Conservation (phyloP, 2,797 vertebrate species). For the Scyliorhinus canicula region DNA sequence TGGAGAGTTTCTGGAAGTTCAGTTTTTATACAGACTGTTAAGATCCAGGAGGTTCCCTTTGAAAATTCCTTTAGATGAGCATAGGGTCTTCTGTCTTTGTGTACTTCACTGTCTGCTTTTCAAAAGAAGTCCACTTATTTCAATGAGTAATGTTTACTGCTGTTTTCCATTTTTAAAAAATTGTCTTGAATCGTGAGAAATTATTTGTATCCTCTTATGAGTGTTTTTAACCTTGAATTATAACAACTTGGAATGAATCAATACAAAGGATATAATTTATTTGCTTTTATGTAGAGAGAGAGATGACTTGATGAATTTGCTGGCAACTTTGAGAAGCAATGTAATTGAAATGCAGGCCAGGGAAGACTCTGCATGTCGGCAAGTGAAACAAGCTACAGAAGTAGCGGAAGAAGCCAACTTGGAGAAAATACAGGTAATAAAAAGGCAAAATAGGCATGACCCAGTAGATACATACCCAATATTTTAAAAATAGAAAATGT, state of each 20-base stretch:
- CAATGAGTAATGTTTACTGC: background rate
- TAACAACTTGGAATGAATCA: background rate
- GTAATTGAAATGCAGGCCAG: slow-evolving; percentile 70
- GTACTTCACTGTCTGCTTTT: background rate
- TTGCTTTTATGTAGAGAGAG: slow-evolving; percentile 68
- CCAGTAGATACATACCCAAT: background rate
- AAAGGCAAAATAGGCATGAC: too few relatives aligned
- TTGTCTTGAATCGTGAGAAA: background rate
- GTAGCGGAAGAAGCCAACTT: slow-evolving; percentile 84
- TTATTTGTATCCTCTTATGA: background rate
- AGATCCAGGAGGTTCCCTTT: background rate
- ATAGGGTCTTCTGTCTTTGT: background rate
- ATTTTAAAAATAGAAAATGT: background rate
- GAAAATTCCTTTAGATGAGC: background rate
- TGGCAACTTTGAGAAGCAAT: slow-evolving; percentile 62
- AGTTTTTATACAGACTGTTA: background rate
- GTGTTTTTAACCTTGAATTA: background rate
- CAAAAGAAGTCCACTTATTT: background rate
- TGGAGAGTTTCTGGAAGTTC: background rate
- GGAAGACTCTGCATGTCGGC: slow-evolving; percentile 73
- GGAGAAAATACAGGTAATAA: slow-evolving; percentile 70
- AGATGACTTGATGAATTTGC: slow-evolving; percentile 73
- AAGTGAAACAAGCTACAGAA: slow-evolving; percentile 79
- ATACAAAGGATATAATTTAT: background rate
- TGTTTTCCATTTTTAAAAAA: background rate